Base-by-base conservation (phyloP, 2,888 invertebrate species). In the Listrodromus nycthemerus region DNA sequence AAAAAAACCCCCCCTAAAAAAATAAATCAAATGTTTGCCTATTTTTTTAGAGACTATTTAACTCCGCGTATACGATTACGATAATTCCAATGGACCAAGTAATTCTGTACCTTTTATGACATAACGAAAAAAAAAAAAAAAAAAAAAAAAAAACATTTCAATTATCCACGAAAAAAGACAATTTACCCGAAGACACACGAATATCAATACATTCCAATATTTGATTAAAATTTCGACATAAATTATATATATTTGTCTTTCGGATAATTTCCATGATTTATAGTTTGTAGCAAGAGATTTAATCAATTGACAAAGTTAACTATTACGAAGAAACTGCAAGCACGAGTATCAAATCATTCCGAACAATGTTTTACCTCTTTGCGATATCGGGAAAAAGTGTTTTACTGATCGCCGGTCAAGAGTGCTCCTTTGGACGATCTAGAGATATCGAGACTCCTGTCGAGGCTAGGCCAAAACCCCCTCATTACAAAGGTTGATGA, bases 401-500 rank as follows among this genome's bases (percentile, higher is more conserved):
- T 41, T 8, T 1, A 24, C 24, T 13, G 45, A 48, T 45, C 27
- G 21, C 45, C 45, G 10, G 3, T 24, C 7, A 21, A 61, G 52
- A 33, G 16, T 19, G 3, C 58, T 65, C 50, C 37, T 70, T 19
- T 69, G 78, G 55, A 86, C 67, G 77, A 76, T 80, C 78, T 80
- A 50, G 80, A 80, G 71, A 24, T 74, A 65, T 55, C 78, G 87
- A 79, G 83, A 78, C 63, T 74, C 77, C 83, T 86, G 86, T 67
- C 78, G 87, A 87, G 85, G 87, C 85, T 86, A 87, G 88, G 87
- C 86, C 85, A 74, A 70, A 75, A 58, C 48, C 66, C 84, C 86
- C 74, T 80, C 87, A 86, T 85, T 87, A 86, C 87, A 85, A 87
- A 89, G 81, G 82, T 87, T 85, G 81, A 84, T 83, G 79, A 73